Conservation (phyloP, 2,113 vertebrate genomes). For the Ascaphus truei region DNA sequence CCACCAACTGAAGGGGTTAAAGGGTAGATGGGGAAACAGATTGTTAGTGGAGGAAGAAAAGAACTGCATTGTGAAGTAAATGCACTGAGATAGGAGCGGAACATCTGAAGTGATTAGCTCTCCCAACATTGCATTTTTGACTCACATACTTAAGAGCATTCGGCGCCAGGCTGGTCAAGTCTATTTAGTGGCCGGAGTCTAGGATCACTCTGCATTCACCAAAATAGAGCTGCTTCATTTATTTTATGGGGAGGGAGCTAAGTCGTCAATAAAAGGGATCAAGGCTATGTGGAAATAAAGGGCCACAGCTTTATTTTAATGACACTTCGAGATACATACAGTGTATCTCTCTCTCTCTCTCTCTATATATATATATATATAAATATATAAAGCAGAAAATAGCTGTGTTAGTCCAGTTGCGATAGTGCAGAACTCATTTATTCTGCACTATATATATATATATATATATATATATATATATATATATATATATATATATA, state of each 20-base stretch:
- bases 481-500: too few species aligned
- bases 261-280: constrained; percentile 4
- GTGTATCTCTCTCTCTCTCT: not conserved
- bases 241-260: constrained; percentile 39
- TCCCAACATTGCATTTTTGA: constrained; percentile 64
- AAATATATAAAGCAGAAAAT: not conserved
- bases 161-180: constrained; percentile 64
- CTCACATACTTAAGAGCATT: constrained; percentile 65
- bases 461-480: too few species aligned
- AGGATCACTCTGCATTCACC: constrained; percentile 50
- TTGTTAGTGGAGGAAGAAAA: constrained; percentile 19
- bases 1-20: constrained; percentile 13
- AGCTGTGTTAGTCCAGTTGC: not conserved
- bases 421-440: too few species aligned
- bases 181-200: constrained; percentile 55
- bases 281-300: too few species aligned
- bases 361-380: not conserved
- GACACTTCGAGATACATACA: too few species aligned
- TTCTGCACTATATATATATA: too few species aligned
- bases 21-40: constrained; percentile 13
- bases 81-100: constrained; percentile 56
- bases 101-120: constrained; percentile 62
- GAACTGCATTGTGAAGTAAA: constrained; percentile 28
- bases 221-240: constrained; percentile 43
- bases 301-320: too few species aligned